Percentiles rank a stretch among this genome's conserved stretches.
Conservation (phyloP, 2,888 invertebrate genomes). For the Abrostola triplasia region DNA sequence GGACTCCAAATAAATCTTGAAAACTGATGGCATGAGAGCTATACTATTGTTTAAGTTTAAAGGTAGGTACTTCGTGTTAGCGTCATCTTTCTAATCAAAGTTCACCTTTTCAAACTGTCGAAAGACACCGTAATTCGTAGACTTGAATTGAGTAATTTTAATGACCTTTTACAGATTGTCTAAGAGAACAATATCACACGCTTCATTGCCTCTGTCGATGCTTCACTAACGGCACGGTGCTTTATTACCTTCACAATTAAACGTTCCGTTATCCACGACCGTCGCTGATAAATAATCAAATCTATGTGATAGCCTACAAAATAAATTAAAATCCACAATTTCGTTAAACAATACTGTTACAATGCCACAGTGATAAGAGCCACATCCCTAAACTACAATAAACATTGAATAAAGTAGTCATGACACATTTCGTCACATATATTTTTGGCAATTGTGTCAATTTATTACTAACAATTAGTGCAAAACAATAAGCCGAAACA, state of each 20-base stretch:
- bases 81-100: not conserved
- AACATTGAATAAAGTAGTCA: conserved; percentile 6
- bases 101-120: no score
- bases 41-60: conserved; percentile 12
- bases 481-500: conserved; percentile 21
- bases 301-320: not conserved
- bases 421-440: conserved; percentile 8
- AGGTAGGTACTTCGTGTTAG: conserved; percentile 10
- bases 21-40: conserved; percentile 32
- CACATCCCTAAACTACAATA: conserved; percentile 3
- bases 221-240: not conserved
- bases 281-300: not conserved
- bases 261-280: not conserved
- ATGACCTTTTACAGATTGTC: no score
- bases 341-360: not conserved
- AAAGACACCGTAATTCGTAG: no score
- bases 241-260: not conserved
- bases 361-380: not conserved
- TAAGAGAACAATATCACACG: no score
- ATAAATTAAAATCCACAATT: not conserved
- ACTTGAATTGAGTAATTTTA: no score
- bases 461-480: conserved; percentile 21
- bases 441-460: conserved; percentile 27
- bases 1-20: conserved; percentile 35
- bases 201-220: no score